Conservation (phyloP, 2,888 invertebrate species). For the Selenia dentaria region DNA sequence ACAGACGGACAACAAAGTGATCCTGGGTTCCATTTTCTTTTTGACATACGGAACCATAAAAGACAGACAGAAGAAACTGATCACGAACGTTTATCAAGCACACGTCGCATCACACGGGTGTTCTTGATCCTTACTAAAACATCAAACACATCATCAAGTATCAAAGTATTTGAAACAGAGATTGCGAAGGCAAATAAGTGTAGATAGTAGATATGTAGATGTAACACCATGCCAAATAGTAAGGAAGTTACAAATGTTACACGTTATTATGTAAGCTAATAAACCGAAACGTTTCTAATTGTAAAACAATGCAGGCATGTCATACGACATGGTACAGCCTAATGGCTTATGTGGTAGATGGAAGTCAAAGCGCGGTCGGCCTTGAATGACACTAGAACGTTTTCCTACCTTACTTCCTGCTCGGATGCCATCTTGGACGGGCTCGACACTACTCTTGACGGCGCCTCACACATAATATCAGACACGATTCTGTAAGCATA, state of each 20-base stretch:
- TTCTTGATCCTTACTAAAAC: conserved; percentile 31
- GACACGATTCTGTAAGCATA: too few species aligned
- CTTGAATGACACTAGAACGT: conserved; percentile 77
- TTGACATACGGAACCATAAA: too few species aligned
- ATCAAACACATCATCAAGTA: neutral
- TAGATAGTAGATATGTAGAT: conserved; percentile 5
- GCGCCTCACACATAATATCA: conserved; percentile 47
- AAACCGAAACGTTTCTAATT: conserved; percentile 62
- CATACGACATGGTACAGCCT: conserved; percentile 48
- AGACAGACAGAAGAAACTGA: conserved; percentile 74
- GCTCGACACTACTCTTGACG: conserved; percentile 46
- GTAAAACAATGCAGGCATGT: conserved; percentile 60
- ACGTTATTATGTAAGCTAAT: conserved; percentile 35
- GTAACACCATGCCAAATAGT: conserved; percentile 19
- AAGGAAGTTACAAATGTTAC: conserved; percentile 31
- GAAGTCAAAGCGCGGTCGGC: conserved; percentile 62
- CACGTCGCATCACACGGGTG: conserved; percentile 3
- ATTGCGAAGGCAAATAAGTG: conserved; percentile 7
- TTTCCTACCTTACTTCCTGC: conserved; percentile 82
- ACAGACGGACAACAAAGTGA: too few species aligned
- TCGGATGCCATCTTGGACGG: conserved; percentile 71
- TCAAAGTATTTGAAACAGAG: neutral
- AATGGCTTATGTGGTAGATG: conserved; percentile 59
- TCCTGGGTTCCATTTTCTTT: too few species aligned
- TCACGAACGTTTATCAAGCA: conserved; percentile 39